These are phyloP conservation scores for Griposia aprilina DNA, from an alignment of 2,888 invertebrate species.

Conservation along the genomic window DNA sequence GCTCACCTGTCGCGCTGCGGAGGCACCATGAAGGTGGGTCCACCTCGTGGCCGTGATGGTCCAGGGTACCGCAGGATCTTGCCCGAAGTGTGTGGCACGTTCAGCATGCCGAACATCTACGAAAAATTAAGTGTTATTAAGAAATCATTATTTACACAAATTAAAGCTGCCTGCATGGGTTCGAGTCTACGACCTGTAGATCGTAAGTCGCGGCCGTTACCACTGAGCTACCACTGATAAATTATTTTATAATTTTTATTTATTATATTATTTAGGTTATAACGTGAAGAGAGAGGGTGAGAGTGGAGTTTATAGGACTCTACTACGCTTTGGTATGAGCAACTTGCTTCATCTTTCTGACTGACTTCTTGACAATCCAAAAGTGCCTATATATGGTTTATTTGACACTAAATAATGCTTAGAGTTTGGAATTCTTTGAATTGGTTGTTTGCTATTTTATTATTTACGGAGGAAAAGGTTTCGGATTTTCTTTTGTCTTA, in stretches of 20 bases:
- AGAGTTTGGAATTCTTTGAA: too few relatives aligned
- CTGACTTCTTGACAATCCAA: too few relatives aligned
- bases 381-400: too few relatives aligned
- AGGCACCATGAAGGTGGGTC: conserved; percentile 84
- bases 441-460: background rate
- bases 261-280: too few relatives aligned
- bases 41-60: conserved; percentile 81
- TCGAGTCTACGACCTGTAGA: too few relatives aligned
- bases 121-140: conserved; percentile 31
- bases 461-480: background rate
- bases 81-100: conserved; percentile 84
- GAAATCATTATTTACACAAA: background rate
- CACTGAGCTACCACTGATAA: too few relatives aligned
- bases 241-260: background rate
- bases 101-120: conserved; percentile 88
- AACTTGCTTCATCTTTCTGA: background rate
- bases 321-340: background rate
- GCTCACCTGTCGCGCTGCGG: conserved; percentile 86
- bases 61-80: conserved; percentile 87
- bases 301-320: background rate
- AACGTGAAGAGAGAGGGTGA: background rate
- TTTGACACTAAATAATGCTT: too few relatives aligned
- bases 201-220: too few relatives aligned
- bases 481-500: background rate
- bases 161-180: too few relatives aligned